Conservation (phyloP, 2,888 invertebrate genomes). For the Chaitophorus viminalis region DNA sequence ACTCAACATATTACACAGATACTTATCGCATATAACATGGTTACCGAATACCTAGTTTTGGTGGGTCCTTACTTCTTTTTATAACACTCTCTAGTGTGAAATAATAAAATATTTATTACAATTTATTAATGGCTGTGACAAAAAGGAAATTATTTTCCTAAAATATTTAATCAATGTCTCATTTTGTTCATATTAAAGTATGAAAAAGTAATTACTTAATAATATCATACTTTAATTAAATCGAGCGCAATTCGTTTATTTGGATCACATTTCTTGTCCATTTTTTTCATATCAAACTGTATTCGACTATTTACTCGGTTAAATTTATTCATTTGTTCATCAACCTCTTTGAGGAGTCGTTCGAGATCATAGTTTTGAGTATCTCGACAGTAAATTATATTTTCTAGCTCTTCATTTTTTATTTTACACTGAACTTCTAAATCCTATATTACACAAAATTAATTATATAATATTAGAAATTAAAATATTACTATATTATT, state of each 20-base stretch:
- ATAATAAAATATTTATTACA: no score
- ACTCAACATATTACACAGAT: no score
- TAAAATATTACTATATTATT: background rate
- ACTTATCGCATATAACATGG: no score
- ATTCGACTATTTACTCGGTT: constrained; percentile 66
- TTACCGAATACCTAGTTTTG: no score
- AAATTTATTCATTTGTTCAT: constrained; percentile 66
- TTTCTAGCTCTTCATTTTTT: constrained; percentile 36
- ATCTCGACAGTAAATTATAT: constrained; percentile 64
- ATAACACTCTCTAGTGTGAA: no score
- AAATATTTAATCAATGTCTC: no score
- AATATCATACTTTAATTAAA: constrained; percentile 47
- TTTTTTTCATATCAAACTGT: constrained; percentile 69
- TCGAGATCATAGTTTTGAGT: constrained; percentile 65
- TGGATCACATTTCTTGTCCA: constrained; percentile 18
- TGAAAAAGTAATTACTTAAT: background rate
- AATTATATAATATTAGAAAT: no score
- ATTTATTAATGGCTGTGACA: no score
- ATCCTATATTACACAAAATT: background rate
- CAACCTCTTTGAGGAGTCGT: constrained; percentile 67
- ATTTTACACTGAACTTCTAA: constrained; percentile 21
- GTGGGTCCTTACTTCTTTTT: no score
- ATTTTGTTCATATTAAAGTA: no score
- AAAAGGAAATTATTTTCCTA: no score
- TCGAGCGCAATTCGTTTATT: constrained; percentile 30